A percentile compares a stretch with the other conserved stretches of the same genome.
Evolutionary conservation across 2,888 invertebrate species (phyloP).

Genomic region (Linnaemya tessellans): DNA sequence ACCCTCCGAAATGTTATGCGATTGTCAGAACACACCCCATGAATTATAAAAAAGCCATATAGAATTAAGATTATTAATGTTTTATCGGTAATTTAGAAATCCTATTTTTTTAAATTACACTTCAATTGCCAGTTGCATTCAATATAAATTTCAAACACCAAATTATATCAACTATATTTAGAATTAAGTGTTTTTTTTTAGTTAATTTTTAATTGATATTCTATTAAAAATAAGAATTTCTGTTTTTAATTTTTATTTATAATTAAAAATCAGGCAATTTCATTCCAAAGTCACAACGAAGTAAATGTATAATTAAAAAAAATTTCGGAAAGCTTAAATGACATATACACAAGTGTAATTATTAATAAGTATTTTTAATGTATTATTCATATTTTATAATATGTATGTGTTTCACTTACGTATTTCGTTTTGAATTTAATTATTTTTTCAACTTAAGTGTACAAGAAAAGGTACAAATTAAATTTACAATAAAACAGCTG

Average conservation of each 20-base stretch:
- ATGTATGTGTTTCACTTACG: neutral
- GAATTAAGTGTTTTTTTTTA: too few relatives aligned
- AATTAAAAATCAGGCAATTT: too few relatives aligned
- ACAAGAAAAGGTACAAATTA: constrained; percentile 35
- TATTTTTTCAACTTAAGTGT: neutral
- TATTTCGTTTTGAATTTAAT: neutral
- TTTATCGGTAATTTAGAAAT: neutral
- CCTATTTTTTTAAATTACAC: neutral
- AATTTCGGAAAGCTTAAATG: neutral
- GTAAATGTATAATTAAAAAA: neutral
- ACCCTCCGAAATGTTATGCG: too few relatives aligned
- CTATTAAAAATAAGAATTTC: too few relatives aligned
- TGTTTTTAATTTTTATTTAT: too few relatives aligned
- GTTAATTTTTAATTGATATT: too few relatives aligned
- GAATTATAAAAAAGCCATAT: neutral
- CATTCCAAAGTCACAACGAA: too few relatives aligned
- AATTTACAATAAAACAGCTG: constrained; percentile 9
- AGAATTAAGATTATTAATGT: neutral
- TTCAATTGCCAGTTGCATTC: too few relatives aligned
- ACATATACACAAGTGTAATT: constrained; percentile 9
- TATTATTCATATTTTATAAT: neutral
- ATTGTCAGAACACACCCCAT: too few relatives aligned
- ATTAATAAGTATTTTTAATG: constrained; percentile 8
- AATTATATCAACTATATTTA: too few relatives aligned
- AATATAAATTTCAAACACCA: too few relatives aligned